Base-by-base conservation (phyloP, 2,797 vertebrate genomes). In the Urocyon cinereoargenteus region DNA sequence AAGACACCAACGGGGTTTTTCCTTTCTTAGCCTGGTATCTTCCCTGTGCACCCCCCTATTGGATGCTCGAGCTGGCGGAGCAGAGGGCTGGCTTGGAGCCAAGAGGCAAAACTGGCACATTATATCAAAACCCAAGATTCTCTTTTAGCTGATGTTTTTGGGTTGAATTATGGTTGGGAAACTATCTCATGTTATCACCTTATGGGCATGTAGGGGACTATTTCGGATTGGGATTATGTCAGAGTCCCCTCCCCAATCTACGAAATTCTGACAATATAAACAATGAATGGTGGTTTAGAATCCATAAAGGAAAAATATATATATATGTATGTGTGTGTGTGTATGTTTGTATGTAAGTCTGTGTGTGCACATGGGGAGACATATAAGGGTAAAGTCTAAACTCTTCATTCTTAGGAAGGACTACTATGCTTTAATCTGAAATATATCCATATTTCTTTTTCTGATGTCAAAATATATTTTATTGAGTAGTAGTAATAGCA, bases 261-360 rank as follows among this genome's bases (percentile, higher is more conserved):
- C 14, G 34, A 79, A 72, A 21, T 90, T 75, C 92, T 96, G 57
- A 62, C 62, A 90, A 82, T 73, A 45, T 31, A 91, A 82, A 78
- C 40, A 75, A 11, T 57, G 24, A 40, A 24, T 26, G 1, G 12
- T 78, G 34, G 1, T 31, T 91, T 72, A 77, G 24, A 94, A 91
- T 77, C 4, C 1, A 86, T 70, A 55, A 79, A 78, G 62, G 51
- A 53, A 82, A 45, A 95, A 14, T 4, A 26, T 1, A 66, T 49
- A 34, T 45, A 31, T 6, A 15, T n/a, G 8, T 34, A 28, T 66
- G 1, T 59, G 12, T 45, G 24, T 9, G 22, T 59, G 24, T 31
- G 9, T n/a, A 34, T 64, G 0, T 59, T 5, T 24, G 3, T 66
- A 24, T 19, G 7, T 72, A 91, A 84, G 0, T 28, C 6, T 86